Evolutionary conservation across 2,113 vertebrate species (phyloP), one percentile per base, ranked within the genome.

Genomic region (Gobio gobio): DNA sequence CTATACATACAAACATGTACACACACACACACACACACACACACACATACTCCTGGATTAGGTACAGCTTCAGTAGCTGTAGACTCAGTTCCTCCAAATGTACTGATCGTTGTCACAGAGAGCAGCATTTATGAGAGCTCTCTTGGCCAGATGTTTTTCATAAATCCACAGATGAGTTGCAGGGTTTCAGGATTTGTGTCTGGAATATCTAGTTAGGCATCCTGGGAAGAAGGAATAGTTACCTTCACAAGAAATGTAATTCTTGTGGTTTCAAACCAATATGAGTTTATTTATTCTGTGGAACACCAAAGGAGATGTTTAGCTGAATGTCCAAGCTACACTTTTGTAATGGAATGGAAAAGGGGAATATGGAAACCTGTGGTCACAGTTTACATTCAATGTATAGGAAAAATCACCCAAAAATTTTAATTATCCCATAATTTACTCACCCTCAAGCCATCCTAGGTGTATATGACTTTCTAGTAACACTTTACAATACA

Each of bases 41-140:
- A 74, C 47, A 14, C 77, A 92, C 91, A 90, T 89, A 89, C 84
- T 45, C 20, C 20, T 24, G 77, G 40, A 43, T 64, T 63, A 61
- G 59, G n/a, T 59, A 43, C 3, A 13, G 22, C 43, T 91, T 88
- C 91, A 90, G 86, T 89, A 88, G 88, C 90, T 90, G 86, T 93
- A 92, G 90, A 89, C 90, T 91, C 87, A 85, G 88, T 85, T 86
- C 85, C 88, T 90, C 86, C 12, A 84, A 89, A 90, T 90, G 89
- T 89, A 93, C 93, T 93, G 90, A 90, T 81, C 72, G 83, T 78
- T 84, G 84, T 88, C 92, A 87, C 91, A 72, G 54, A 61, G 22
- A 61, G 36, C 22, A 59, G 54, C 13, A 33, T 12, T 59, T 22
- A 83, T 10, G 20, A 59, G 54, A 43, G 12, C 85, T 88, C 86